Percentiles rank a stretch among this genome's conserved stretches.
These are phyloP conservation scores for Trichomycterus rosablanca DNA, from an alignment of 2,113 vertebrate genomes.

Conservation along the genomic window DNA sequence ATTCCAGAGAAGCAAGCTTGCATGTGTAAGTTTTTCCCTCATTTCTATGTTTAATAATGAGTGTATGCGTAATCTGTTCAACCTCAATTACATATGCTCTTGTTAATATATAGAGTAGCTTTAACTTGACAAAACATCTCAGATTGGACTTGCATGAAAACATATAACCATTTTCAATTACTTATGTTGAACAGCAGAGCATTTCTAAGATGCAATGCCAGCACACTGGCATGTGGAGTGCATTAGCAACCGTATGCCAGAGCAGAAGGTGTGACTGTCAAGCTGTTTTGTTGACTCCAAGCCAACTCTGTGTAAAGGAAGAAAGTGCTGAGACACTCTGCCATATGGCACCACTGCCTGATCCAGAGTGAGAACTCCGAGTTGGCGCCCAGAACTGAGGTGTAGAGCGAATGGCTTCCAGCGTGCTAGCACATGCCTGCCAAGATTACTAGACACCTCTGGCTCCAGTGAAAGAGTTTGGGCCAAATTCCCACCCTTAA, in stretches of 20 bases:
- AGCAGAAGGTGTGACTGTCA: constrained; percentile 44
- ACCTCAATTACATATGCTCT: too few species aligned
- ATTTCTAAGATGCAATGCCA: too few species aligned
- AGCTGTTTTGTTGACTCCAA: constrained; percentile 40
- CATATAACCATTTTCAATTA: too few species aligned
- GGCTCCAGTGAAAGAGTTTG: constrained; percentile 24
- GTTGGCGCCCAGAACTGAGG: constrained; percentile 37
- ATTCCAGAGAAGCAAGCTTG: constrained; percentile 21
- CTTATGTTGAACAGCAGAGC: neutral
- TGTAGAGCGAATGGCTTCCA: constrained; percentile 31
- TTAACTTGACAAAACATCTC: too few species aligned
- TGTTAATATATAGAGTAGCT: too few species aligned
- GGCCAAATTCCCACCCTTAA: constrained; percentile 44
- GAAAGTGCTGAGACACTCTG: constrained; percentile 30
- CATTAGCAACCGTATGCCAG: constrained; percentile 44
- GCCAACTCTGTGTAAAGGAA: constrained; percentile 29
- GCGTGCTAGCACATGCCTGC: constrained; percentile 22
- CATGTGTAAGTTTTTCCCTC: constrained; percentile 59
- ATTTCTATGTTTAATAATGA: neutral
- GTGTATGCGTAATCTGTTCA: too few species aligned
- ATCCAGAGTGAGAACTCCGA: constrained; percentile 27
- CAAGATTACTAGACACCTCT: constrained; percentile 42
- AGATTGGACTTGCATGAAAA: too few species aligned
- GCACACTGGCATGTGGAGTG: constrained; percentile 34
- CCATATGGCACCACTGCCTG: constrained; percentile 49